Percentiles rank a stretch among this genome's conserved stretches.
These are phyloP conservation scores for Conus ventricosus DNA, from an alignment of 1,140 invertebrate genomes.

Conservation along the genomic window DNA sequence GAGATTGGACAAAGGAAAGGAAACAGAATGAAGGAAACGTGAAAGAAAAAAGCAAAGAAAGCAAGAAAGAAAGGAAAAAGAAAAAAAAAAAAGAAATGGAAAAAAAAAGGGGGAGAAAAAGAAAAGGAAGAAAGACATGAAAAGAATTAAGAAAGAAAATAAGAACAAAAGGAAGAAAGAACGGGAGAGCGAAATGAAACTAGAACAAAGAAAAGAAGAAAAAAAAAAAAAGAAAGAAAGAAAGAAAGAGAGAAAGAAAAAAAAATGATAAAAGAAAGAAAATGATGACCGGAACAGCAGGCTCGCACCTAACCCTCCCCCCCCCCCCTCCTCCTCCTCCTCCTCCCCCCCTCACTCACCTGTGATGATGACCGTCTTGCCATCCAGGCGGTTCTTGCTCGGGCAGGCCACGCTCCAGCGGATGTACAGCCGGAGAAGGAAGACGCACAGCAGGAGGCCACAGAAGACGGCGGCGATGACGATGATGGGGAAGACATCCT, in stretches of 20 bases:
- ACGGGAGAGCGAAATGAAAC: neutral
- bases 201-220: neutral
- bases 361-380: slow-evolving; percentile 69
- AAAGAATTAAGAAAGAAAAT: neutral
- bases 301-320: too few relatives aligned
- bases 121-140: too few relatives aligned
- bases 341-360: slow-evolving; percentile 43
- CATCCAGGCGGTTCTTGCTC: slow-evolving; percentile 60
- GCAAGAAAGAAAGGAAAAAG: too few relatives aligned
- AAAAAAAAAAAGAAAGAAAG: neutral
- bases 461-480: slow-evolving; percentile 52
- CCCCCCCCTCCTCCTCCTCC: too few relatives aligned
- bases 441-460: slow-evolving; percentile 51
- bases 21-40: too few relatives aligned
- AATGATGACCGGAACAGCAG: too few relatives aligned
- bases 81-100: too few relatives aligned
- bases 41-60: too few relatives aligned
- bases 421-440: slow-evolving; percentile 62
- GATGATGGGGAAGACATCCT: slow-evolving; percentile 51
- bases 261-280: neutral
- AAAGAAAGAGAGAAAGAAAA: neutral
- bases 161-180: neutral
- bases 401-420: slow-evolving; percentile 57
- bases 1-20: too few relatives aligned
- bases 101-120: too few relatives aligned